phyloP scores from a whole-genome alignment of 2,888 invertebrate genomes.

The Tachina grossa region DNA sequence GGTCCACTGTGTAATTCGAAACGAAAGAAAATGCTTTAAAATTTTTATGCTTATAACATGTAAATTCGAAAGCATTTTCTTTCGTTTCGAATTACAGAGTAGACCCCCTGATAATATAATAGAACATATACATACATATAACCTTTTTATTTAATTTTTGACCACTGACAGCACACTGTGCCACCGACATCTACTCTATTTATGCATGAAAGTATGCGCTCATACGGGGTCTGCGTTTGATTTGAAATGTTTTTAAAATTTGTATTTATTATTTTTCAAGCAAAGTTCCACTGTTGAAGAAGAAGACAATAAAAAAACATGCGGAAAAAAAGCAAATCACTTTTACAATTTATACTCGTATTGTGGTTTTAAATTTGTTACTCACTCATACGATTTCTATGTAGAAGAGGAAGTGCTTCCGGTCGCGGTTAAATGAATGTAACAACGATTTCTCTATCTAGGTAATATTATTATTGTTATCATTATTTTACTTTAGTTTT shows the following conservation, averaged over 20 bases:
- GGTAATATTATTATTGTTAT: constrained; percentile 55
- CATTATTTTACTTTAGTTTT: constrained; percentile 52
- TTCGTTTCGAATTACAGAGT: too few species aligned
- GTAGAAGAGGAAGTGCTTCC: constrained; percentile 73
- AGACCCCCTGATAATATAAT: too few species aligned
- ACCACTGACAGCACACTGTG: too few species aligned
- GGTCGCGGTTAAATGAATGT: constrained; percentile 72
- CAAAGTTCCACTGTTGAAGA: constrained; percentile 57
- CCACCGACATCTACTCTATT: background rate
- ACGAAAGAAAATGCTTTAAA: too few species aligned
- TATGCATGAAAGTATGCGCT: constrained; percentile 16
- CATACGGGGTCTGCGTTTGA: constrained; percentile 17
- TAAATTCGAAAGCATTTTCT: too few species aligned
- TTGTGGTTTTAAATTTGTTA: constrained; percentile 67
- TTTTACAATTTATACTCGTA: constrained; percentile 64
- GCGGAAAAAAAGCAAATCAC: constrained; percentile 62
- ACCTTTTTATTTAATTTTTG: too few species aligned
- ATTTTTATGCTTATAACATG: too few species aligned
- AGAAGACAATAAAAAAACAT: constrained; percentile 20
- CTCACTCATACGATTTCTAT: constrained; percentile 68
- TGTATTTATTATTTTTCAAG: constrained; percentile 28
- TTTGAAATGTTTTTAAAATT: constrained; percentile 38
- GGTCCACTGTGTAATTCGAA: too few species aligned
- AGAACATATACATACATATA: too few species aligned
- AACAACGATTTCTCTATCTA: constrained; percentile 70